Conservation (phyloP, 2,797 vertebrate genomes). For the Acanthurus lineatus region DNA sequence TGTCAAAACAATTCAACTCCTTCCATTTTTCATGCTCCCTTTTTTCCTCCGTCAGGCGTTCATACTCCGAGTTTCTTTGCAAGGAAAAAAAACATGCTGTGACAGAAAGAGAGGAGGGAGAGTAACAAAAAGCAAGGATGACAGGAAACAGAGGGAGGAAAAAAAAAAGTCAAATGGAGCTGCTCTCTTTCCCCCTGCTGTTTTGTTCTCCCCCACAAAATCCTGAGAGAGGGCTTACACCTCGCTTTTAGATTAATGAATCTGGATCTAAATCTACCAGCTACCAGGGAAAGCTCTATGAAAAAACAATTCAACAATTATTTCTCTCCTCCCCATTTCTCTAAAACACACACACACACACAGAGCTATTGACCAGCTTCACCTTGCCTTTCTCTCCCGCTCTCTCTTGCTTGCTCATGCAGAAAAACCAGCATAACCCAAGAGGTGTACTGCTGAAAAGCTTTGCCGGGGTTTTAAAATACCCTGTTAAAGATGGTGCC, state of each 20-base stretch:
- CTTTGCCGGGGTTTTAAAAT: slow-evolving; percentile 25
- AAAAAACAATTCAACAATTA: slow-evolving; percentile 60
- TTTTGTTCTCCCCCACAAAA: slow-evolving; percentile 36
- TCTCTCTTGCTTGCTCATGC: slow-evolving; percentile 38
- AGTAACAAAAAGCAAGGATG: slow-evolving; percentile 16
- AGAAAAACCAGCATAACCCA: slow-evolving; percentile 38
- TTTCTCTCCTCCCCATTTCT: slow-evolving; percentile 46
- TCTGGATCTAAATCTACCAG: slow-evolving; percentile 40
- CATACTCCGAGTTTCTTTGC: slow-evolving; percentile 13
- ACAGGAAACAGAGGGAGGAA: neutral
- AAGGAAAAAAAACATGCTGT: neutral
- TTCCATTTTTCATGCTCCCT: neutral
- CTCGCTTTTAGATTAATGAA: slow-evolving; percentile 68
- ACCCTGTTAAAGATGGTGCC: slow-evolving; percentile 38
- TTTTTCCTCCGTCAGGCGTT: slow-evolving; percentile 7
- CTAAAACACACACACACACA: neutral
- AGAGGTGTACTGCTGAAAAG: slow-evolving; percentile 27
- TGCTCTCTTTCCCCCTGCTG: slow-evolving; percentile 4
- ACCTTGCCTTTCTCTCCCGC: slow-evolving; percentile 28
- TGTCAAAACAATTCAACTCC: slow-evolving; percentile 17
- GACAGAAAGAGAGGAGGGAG: neutral
- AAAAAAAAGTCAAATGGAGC: slow-evolving; percentile 41
- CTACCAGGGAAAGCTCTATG: slow-evolving; percentile 40
- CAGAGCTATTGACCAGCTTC: slow-evolving; percentile 49
- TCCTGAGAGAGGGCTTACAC: slow-evolving; percentile 45